Percentiles rank a stretch among this genome's conserved stretches.
These are phyloP conservation scores for Hyposoter dolosus DNA, from an alignment of 2,888 invertebrate species.

Conservation along the genomic window DNA sequence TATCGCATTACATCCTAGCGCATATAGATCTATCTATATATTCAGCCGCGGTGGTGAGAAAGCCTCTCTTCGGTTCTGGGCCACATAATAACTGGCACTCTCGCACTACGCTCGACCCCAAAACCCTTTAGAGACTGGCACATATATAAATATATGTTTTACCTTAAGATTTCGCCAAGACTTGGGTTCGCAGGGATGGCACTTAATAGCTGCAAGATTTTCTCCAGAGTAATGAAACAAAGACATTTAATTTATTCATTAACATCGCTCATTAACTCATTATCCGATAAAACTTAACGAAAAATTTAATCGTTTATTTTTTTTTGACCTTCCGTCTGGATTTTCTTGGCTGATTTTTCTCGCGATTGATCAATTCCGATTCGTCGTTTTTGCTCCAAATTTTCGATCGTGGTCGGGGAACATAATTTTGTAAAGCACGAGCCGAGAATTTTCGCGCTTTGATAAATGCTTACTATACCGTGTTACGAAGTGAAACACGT, in stretches of 20 bases:
- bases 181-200: constrained; percentile 18
- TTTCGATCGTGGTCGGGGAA: too few relatives aligned
- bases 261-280: background rate
- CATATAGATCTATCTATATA: constrained; percentile 65
- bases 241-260: constrained; percentile 22
- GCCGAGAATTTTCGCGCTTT: background rate
- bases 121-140: constrained; percentile 50
- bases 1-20: constrained; percentile 86
- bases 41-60: constrained; percentile 31
- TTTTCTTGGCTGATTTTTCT: background rate
- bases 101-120: constrained; percentile 53
- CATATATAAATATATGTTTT: constrained; percentile 2
- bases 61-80: constrained; percentile 58
- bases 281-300: background rate
- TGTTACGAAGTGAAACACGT: background rate
- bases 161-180: constrained; percentile 21
- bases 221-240: background rate
- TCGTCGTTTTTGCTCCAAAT: background rate
- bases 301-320: background rate
- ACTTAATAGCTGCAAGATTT: constrained; percentile 15
- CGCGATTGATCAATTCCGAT: background rate
- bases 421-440: background rate
- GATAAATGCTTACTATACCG: background rate
- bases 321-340: background rate
- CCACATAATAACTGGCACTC: constrained; percentile 65